phyloP scores from a whole-genome alignment of 2,888 invertebrate genomes.

The Labia minor region DNA sequence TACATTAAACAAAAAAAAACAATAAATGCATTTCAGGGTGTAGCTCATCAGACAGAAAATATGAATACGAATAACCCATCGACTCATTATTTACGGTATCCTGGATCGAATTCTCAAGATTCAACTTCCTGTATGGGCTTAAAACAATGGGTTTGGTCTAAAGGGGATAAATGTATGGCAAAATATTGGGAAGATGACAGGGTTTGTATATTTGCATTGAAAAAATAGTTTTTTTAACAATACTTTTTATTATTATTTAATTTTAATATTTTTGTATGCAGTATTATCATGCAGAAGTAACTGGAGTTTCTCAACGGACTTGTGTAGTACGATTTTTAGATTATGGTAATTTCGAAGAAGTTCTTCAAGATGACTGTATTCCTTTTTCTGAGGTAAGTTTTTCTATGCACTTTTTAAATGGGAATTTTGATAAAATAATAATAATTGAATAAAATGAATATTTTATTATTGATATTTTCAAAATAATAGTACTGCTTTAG shows the following conservation, averaged over 20 bases:
- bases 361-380: conserved; percentile 68
- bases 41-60: background rate
- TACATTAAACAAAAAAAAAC: too few species aligned
- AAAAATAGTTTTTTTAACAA: conserved; percentile 8
- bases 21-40: background rate
- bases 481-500: too few species aligned
- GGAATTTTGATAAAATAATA: background rate
- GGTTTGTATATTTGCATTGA: conserved; percentile 38
- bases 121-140: conserved; percentile 15
- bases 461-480: background rate
- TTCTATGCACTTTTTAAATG: conserved; percentile 8
- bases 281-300: conserved; percentile 76
- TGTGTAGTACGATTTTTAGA: conserved; percentile 78
- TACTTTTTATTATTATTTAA: conserved; percentile 20
- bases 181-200: conserved; percentile 89
- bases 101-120: conserved; percentile 24
- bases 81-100: background rate
- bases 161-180: conserved; percentile 75
- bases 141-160: conserved; percentile 49
- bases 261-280: conserved; percentile 36
- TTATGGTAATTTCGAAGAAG: conserved; percentile 84
- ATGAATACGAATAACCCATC: background rate
- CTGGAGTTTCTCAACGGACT: conserved; percentile 68
- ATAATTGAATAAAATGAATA: conserved; percentile 3
- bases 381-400: conserved; percentile 43